Conservation (phyloP, 2,797 vertebrate genomes). For the Pseudochirops cupreus region DNA sequence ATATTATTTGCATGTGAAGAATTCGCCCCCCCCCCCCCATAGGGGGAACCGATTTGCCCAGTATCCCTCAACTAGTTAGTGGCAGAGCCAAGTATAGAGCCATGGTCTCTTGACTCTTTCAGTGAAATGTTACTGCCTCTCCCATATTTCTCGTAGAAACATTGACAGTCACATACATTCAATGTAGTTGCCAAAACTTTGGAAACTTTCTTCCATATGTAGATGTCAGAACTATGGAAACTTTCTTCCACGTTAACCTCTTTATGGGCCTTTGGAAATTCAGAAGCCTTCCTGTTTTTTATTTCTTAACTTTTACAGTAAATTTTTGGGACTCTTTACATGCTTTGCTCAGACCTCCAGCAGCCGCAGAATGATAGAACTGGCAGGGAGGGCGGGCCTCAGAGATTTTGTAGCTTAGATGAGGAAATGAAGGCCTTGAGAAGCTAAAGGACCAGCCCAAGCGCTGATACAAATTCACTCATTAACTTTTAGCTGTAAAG, state of each 20-base stretch:
- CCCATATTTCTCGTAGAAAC: background rate
- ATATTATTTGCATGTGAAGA: background rate
- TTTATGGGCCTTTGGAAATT: background rate
- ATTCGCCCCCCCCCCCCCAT: background rate
- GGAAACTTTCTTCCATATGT: background rate
- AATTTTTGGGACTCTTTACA: background rate
- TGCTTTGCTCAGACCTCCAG: background rate
- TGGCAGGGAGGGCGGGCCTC: background rate
- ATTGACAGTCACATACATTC: background rate
- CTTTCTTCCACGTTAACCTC: background rate
- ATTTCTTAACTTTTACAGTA: background rate
- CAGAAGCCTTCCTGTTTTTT: background rate
- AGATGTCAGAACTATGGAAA: background rate
- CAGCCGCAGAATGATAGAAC: background rate
- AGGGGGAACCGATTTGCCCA: background rate
- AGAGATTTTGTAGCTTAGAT: background rate
- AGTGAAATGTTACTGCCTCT: background rate
- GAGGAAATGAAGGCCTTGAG: background rate
- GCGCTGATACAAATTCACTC: background rate
- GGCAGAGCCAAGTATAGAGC: background rate
- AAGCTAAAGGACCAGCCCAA: background rate
- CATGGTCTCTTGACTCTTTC: background rate
- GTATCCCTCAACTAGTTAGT: background rate
- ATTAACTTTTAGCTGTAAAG: background rate
- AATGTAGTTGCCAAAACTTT: background rate